Evolutionary conservation across 1,140 invertebrate genomes (phyloP).

Genomic region (Meteorus sp.): DNA sequence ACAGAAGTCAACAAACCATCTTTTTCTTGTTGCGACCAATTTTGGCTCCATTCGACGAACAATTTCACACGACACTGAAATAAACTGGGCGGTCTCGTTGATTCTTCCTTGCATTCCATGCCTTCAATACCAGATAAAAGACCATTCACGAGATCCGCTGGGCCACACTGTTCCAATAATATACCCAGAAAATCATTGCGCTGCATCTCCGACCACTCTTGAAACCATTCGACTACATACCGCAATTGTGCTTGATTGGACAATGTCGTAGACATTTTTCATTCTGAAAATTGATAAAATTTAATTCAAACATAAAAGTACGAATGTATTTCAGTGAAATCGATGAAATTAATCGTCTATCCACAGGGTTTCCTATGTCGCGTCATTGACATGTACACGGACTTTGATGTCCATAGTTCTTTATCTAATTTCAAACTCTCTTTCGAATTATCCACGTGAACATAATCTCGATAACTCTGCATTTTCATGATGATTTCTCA

Average conservation of each 20-base stretch:
- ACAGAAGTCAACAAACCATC: slow-evolving; percentile 70
- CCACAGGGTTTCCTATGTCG: too few species aligned
- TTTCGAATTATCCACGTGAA: too few species aligned
- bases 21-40: slow-evolving; percentile 77
- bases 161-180: slow-evolving; percentile 68
- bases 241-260: slow-evolving; percentile 72
- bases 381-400: too few species aligned
- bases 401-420: too few species aligned
- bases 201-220: slow-evolving; percentile 86
- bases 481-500: too few species aligned
- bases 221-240: slow-evolving; percentile 84
- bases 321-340: too few species aligned
- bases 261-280: slow-evolving; percentile 54
- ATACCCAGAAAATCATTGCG: slow-evolving; percentile 80
- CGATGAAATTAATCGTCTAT: too few species aligned
- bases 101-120: slow-evolving; percentile 65
- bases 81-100: slow-evolving; percentile 74
- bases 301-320: too few species aligned
- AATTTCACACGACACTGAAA: slow-evolving; percentile 89
- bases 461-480: too few species aligned
- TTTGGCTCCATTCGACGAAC: slow-evolving; percentile 82
- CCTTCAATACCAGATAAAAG: slow-evolving; percentile 70
- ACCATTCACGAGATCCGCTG: slow-evolving; percentile 69
- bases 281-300: slow-evolving; percentile 23
- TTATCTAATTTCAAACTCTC: too few species aligned